Base-by-base conservation (phyloP, 2,113 vertebrate genomes). In the Tursiops truncatus region DNA sequence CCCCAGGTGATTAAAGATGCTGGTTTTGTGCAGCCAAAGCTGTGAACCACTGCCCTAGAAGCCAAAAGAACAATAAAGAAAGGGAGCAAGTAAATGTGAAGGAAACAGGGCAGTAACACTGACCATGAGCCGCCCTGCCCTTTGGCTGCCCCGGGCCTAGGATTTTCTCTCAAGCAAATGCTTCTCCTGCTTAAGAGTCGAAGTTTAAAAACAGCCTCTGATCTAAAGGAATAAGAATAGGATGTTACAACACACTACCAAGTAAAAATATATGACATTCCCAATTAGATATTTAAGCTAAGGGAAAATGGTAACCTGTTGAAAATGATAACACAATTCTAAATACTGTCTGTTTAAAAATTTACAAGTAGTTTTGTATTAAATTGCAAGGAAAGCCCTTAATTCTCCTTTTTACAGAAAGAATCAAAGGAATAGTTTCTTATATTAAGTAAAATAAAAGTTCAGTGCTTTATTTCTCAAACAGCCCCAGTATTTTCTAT, bases 281-380 rank as follows among this genome's bases (percentile, higher is more conserved):
- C 71, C 41, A 20, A 23, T n/a, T 77, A 18, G 21, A 44, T 47
- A 26, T 81, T 70, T 50, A 14, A 92, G 23, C 21, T 44, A 38
- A 12, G 12, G 8, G 44, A 25, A 68, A 56, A 92, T 47, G 65
- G 38, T 84, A 44, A 91, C 63, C 28, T 82, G 68, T n/a, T 89
- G 68, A 77, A 83, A 90, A 62, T 4, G n/a, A 25, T 41, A 63
- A 60, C 76, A 50, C 21, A 92, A 33, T 91, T 89, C 67, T 77
- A 94, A 92, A 62, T 60, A 73, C 28, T 33, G 25, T 20, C 70
- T 31, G 25, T 67, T 88, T 93, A 88, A 95, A 88, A 92, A 63
- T 31, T 50, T 60, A 74, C 26, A 76, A 58, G 44, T 21, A 67
- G 21, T 86, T 96, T 82, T 76, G 20, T 76, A 76, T 28, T 77